A percentile compares a stretch with the other conserved stretches of the same genome.
Conservation (phyloP, 2,888 invertebrate species). For the Merodon equestris region DNA sequence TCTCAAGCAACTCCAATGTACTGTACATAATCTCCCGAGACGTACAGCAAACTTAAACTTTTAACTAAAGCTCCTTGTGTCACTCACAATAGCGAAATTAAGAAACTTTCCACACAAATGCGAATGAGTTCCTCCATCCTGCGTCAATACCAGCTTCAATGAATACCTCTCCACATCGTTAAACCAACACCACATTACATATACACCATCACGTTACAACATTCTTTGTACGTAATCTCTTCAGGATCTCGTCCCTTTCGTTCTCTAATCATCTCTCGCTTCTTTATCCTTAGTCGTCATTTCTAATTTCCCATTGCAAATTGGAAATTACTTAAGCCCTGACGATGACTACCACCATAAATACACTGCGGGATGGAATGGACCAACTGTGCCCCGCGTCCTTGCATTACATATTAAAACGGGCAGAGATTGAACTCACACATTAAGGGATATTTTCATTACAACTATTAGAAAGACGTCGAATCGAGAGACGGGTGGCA, state of each 20-base stretch:
- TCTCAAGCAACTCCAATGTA: background rate
- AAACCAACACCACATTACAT: slow-evolving; percentile 15
- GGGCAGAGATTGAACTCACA: slow-evolving; percentile 10
- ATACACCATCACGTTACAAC: too few species aligned
- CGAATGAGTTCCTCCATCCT: slow-evolving; percentile 48
- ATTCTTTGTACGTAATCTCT: too few species aligned
- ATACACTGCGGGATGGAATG: background rate
- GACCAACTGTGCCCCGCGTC: slow-evolving; percentile 1
- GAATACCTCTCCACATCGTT: slow-evolving; percentile 16
- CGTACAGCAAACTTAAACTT: slow-evolving; percentile 58
- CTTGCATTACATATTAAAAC: too few species aligned
- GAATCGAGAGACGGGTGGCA: slow-evolving; percentile 30
- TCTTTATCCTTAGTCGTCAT: slow-evolving; percentile 40
- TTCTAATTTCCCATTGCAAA: slow-evolving; percentile 64
- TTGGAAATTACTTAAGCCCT: slow-evolving; percentile 68
- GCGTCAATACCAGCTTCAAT: slow-evolving; percentile 9
- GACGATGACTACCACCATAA: background rate
- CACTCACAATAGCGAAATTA: slow-evolving; percentile 63
- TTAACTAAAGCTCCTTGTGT: slow-evolving; percentile 59
- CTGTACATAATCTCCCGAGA: background rate
- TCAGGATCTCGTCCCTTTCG: slow-evolving; percentile 10
- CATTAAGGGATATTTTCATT: slow-evolving; percentile 61
- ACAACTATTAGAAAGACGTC: slow-evolving; percentile 52
- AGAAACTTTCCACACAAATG: slow-evolving; percentile 67
- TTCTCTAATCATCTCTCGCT: slow-evolving; percentile 17